These are phyloP conservation scores for Hylaeus anthracinus DNA, from an alignment of 1,140 invertebrate species.

Conservation along the genomic window DNA sequence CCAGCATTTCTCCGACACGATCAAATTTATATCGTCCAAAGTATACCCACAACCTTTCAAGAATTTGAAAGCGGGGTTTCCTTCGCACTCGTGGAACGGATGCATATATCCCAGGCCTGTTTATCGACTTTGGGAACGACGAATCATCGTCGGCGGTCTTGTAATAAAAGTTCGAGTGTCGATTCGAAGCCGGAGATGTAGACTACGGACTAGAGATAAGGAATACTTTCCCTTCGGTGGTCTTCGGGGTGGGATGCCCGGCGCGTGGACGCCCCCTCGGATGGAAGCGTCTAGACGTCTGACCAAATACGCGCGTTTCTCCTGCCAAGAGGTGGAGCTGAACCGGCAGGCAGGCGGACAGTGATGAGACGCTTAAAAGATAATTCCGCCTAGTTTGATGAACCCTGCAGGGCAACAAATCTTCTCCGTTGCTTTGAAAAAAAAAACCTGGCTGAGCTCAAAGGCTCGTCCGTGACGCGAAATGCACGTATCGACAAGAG, in stretches of 20 bases:
- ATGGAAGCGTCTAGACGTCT: slow-evolving; percentile 67
- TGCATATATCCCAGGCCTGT: no score
- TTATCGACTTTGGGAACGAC: neutral
- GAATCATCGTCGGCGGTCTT: neutral
- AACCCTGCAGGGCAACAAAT: neutral
- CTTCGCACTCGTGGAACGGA: no score
- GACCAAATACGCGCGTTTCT: slow-evolving; percentile 59
- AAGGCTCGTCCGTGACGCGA: neutral
- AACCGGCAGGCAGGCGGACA: slow-evolving; percentile 18
- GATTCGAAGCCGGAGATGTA: slow-evolving; percentile 4
- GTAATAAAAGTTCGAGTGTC: slow-evolving; percentile 2
- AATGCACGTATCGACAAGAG: neutral
- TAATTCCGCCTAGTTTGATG: slow-evolving; percentile 33
- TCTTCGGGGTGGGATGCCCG: slow-evolving; percentile 12
- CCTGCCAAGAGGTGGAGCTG: slow-evolving; percentile 38
- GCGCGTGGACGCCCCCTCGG: slow-evolving; percentile 20
- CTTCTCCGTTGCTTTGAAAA: neutral
- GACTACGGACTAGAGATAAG: slow-evolving; percentile 43
- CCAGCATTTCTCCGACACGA: no score
- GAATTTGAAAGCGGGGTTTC: no score
- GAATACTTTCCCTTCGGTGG: slow-evolving; percentile 44
- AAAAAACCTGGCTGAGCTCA: neutral
- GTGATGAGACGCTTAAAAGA: slow-evolving; percentile 38
- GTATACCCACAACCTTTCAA: no score
- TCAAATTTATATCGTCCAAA: no score